A percentile compares a stretch with the other conserved stretches of the same genome.
These are phyloP conservation scores for Drosophila serrata DNA, from an alignment of 1,140 invertebrate species.

Conservation along the genomic window DNA sequence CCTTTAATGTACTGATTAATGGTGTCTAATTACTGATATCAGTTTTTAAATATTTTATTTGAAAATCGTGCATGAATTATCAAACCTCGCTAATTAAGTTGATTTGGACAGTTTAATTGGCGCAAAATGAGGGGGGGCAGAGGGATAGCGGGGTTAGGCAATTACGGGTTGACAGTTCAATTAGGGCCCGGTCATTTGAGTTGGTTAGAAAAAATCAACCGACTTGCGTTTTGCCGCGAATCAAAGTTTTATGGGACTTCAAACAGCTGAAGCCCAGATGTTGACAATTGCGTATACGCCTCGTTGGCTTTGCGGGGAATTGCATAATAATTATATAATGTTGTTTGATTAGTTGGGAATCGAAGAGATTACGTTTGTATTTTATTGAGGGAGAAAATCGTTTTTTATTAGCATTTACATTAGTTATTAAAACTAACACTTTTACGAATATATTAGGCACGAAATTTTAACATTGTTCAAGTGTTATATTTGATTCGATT, in stretches of 20 bases:
- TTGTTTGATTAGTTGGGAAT: neutral
- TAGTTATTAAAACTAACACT: neutral
- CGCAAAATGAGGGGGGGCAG: neutral
- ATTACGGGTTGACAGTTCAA: slow-evolving; percentile 56
- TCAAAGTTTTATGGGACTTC: slow-evolving; percentile 18
- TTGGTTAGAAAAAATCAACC: slow-evolving; percentile 16
- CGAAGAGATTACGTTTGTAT: neutral
- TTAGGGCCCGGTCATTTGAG: slow-evolving; percentile 24
- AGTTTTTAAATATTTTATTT: slow-evolving; percentile 41
- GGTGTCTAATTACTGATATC: slow-evolving; percentile 25
- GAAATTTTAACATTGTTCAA: neutral
- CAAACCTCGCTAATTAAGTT: slow-evolving; percentile 36
- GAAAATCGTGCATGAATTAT: slow-evolving; percentile 13
- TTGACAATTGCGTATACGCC: slow-evolving; percentile 21
- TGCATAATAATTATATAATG: slow-evolving; percentile 17
- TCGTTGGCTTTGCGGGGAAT: neutral
- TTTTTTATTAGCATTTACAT: neutral
- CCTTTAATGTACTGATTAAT: neutral
- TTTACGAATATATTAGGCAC: no score
- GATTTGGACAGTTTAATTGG: slow-evolving; percentile 64
- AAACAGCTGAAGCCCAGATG: neutral
- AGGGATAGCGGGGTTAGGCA: slow-evolving; percentile 2
- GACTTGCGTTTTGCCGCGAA: slow-evolving; percentile 17
- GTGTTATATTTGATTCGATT: neutral
- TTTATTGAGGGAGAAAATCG: neutral